Conservation (phyloP, 1,140 invertebrate species). For the Schlechtendalia chinensis region DNA sequence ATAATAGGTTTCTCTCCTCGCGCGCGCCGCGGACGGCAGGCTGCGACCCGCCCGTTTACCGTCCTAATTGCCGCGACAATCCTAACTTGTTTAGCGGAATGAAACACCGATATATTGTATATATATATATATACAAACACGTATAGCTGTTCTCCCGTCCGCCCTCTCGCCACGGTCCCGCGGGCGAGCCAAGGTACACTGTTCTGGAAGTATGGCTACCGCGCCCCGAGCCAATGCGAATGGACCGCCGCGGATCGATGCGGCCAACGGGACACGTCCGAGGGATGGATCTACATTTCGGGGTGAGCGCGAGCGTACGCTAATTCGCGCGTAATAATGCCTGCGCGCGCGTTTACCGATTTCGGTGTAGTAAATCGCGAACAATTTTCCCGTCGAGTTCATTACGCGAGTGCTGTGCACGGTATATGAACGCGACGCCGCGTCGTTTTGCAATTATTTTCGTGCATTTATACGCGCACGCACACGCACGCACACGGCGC, state of each 20-base stretch:
- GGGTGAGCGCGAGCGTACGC: not conserved
- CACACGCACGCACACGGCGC: too few relatives aligned
- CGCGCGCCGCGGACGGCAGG: not conserved
- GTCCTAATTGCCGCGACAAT: constrained; percentile 39
- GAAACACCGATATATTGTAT: not conserved
- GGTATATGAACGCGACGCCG: not conserved
- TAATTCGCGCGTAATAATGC: constrained; percentile 30
- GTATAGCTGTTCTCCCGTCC: constrained; percentile 13
- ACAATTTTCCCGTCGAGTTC: constrained; percentile 2
- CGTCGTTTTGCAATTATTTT: not conserved
- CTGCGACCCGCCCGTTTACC: constrained; percentile 24
- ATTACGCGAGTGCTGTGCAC: not conserved
- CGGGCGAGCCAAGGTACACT: not conserved
- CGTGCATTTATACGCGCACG: too few relatives aligned
- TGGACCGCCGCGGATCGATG: constrained; percentile 6
- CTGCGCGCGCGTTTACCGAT: constrained; percentile 11
- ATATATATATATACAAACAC: too few relatives aligned
- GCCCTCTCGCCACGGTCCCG: not conserved
- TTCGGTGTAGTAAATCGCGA: constrained; percentile 16
- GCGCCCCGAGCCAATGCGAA: constrained; percentile 14
- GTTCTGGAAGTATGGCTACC: constrained; percentile 37
- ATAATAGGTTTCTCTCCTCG: not conserved
- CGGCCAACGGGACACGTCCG: not conserved
- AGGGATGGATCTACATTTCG: constrained; percentile 13
- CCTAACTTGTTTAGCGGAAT: constrained; percentile 34